Base-by-base conservation (phyloP, 2,888 invertebrate genomes). In the Tenthredo scrophulariae region DNA sequence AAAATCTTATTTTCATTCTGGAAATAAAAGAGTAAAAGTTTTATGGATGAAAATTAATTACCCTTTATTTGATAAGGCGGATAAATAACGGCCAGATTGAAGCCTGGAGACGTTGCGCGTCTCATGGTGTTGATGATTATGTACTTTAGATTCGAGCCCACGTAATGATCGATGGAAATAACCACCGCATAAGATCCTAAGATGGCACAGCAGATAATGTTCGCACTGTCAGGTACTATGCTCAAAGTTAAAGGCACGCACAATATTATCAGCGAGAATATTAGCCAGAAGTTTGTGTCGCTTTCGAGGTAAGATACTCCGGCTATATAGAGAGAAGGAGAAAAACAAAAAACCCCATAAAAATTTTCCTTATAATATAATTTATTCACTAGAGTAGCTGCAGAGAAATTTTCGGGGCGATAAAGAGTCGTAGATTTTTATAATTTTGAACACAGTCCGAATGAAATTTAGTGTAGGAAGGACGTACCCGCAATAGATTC, bases 91-190 rank as follows among this genome's bases (percentile, higher is more conserved):
- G 96, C 96, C 26, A 92, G 90, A 77, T 94, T 94, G 88, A 96
- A 97, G n/a, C 94, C 93, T 0, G 93, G 90, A 13, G 96, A 94
- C 0, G 95, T 94, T 0, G 95, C 95, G 87, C 97, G 94, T 87
- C 96, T 93, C n/a, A 96, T 91, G 0, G 95, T 94, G 89, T 97
- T 97, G 29, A 97, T 94, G 1, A 97, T 88, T 54, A 97, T 96
- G 90, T 96, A 97, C 88, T 96, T 96, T 88, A 97, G 92, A 92
- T 95, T 95, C 46, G 96, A 95, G 37, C 96, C 96, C 86, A 95
- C 87, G 89, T 95, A 96, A 89, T 95, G 95, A 92, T 96, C 97
- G 15, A 96, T 90, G 62, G 96, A 94, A 86, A 95, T 93, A 72
- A 96, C 93, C 15, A 95, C 91, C 40, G 95, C 94, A 91, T 95